phyloP scores from a whole-genome alignment of 2,888 invertebrate genomes.

The Folsomia manolachei region DNA sequence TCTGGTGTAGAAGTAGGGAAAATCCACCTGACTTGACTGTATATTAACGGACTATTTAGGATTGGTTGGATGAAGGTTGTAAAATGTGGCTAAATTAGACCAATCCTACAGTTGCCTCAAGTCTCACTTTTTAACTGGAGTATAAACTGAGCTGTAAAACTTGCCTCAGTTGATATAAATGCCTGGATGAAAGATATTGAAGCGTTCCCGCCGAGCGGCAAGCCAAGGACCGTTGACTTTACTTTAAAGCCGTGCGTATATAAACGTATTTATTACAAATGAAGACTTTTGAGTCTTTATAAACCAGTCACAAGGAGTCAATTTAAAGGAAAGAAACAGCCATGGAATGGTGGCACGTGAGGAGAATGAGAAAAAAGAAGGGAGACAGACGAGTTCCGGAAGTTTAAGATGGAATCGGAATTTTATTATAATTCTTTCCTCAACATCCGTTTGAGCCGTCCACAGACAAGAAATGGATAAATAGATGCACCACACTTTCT shows the following conservation, averaged over 20 bases:
- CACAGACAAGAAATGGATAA: not conserved
- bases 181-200: no score
- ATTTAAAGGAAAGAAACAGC: constrained; percentile 12
- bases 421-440: constrained; percentile 20
- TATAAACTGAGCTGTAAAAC: no score
- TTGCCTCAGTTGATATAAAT: no score
- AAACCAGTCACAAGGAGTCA: constrained; percentile 9
- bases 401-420: constrained; percentile 13
- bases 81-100: no score
- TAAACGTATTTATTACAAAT: not conserved
- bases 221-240: no score
- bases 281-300: not conserved
- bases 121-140: no score
- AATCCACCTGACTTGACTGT: no score
- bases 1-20: no score
- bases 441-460: not conserved
- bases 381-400: not conserved
- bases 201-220: no score
- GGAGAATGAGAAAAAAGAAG: constrained; percentile 11
- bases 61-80: no score
- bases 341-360: constrained; percentile 13
- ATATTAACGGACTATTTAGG: no score
- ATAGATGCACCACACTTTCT: not conserved
- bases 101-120: no score
- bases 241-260: not conserved